A percentile compares a stretch with the other conserved stretches of the same genome.
These are phyloP conservation scores for Heliocidaris tuberculata DNA, from an alignment of 35 echinoderm and acorn worm genomes.

Conservation along the genomic window DNA sequence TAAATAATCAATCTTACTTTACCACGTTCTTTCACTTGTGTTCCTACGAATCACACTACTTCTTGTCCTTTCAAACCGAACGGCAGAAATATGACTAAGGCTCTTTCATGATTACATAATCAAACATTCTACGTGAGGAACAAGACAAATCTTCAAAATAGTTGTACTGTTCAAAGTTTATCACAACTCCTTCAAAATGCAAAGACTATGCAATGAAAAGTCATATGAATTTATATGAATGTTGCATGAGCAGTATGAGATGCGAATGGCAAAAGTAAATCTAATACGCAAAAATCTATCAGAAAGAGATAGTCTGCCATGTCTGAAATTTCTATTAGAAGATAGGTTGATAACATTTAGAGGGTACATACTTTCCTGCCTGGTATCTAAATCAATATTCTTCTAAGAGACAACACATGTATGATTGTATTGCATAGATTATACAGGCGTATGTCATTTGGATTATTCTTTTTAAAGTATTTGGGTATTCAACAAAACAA, in stretches of 20 bases:
- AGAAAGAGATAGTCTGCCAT: neutral
- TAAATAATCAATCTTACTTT: neutral
- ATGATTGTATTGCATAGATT: neutral
- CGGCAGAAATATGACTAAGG: slow-evolving; percentile 9
- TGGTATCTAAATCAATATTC: neutral
- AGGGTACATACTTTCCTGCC: neutral
- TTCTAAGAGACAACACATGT: neutral
- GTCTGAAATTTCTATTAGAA: neutral
- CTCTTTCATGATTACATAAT: neutral
- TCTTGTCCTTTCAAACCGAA: neutral
- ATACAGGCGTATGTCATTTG: neutral
- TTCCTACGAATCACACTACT: neutral
- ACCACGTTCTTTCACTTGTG: neutral
- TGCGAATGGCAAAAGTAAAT: neutral
- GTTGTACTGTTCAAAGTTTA: neutral
- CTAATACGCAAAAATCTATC: neutral
- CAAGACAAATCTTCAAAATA: neutral
- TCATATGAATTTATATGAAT: neutral
- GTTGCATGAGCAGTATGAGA: neutral
- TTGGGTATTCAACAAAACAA: neutral
- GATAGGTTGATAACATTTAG: neutral
- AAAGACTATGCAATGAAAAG: neutral
- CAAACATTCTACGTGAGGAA: neutral
- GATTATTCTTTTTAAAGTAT: neutral
- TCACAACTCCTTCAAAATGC: neutral